phyloP scores from a whole-genome alignment of 2,797 vertebrate genomes.

The Scomberomorus guttatus region DNA sequence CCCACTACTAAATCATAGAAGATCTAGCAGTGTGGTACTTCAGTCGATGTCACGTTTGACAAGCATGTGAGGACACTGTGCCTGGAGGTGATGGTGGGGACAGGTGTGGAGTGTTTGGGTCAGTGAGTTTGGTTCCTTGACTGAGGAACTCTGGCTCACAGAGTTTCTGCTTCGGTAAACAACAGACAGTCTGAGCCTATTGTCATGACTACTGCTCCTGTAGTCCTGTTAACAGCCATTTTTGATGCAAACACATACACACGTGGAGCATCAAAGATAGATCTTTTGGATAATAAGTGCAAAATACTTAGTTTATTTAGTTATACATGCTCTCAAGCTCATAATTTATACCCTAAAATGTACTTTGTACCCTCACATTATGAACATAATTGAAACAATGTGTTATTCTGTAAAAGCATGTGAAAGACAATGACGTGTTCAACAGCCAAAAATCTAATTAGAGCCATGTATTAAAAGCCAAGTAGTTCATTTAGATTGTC shows the following conservation, averaged over 20 bases:
- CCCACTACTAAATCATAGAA: too few species aligned
- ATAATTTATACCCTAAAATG: too few species aligned
- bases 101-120: constrained; percentile 17
- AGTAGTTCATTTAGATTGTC: too few species aligned
- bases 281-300: background rate
- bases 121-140: background rate
- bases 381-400: too few species aligned
- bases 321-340: too few species aligned
- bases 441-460: too few species aligned
- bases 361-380: too few species aligned
- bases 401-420: too few species aligned
- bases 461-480: too few species aligned
- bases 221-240: constrained; percentile 17
- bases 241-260: constrained; percentile 18
- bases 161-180: constrained; percentile 43
- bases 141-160: constrained; percentile 18
- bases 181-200: constrained; percentile 38
- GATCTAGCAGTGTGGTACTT: too few species aligned
- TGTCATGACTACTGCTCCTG: constrained; percentile 56
- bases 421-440: too few species aligned
- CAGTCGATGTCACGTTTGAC: background rate
- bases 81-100: background rate
- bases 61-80: background rate
- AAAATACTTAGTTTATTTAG: background rate
- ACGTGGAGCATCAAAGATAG: background rate